A percentile compares a stretch with the other conserved stretches of the same genome.
Conservation (phyloP, 1,140 invertebrate genomes). For the Neodiprion fabricii region DNA sequence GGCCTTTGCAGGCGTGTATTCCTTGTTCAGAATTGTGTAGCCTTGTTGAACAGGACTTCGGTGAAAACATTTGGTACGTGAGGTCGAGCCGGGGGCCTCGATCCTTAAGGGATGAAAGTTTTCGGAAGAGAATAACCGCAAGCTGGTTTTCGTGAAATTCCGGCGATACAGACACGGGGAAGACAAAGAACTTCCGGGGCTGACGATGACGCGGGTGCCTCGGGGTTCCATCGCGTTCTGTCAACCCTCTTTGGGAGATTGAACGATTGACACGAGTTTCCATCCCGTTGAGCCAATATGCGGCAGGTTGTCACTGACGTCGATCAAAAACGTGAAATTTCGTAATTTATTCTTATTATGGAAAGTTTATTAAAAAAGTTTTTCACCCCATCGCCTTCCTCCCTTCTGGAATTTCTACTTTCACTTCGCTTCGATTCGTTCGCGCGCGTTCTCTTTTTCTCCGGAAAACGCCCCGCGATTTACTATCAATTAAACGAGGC, state of each 20-base stretch:
- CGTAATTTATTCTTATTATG: too few species aligned
- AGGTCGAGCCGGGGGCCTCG: too few species aligned
- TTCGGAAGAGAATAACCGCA: not conserved
- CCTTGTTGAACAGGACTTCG: too few species aligned
- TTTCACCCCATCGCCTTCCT: not conserved
- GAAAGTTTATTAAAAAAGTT: not conserved
- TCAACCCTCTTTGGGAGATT: constrained; percentile 3
- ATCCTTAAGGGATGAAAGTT: not conserved
- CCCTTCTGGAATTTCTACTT: not conserved
- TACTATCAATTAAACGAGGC: not conserved
- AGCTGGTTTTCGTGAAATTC: not conserved
- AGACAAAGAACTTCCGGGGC: not conserved
- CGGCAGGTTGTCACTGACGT: too few species aligned
- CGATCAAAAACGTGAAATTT: too few species aligned
- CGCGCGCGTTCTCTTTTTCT: not conserved
- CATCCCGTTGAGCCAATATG: too few species aligned
- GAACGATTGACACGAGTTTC: not conserved
- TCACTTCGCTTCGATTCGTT: not conserved
- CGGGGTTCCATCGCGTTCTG: constrained; percentile 6
- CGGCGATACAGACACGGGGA: not conserved
- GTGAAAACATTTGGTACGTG: too few species aligned
- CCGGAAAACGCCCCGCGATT: not conserved
- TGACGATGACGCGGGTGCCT: not conserved
- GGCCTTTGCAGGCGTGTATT: too few species aligned
- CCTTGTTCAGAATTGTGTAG: too few species aligned